Base-by-base conservation (phyloP, 2,113 vertebrate genomes). In the Gnathonemus echidnorhynchus region DNA sequence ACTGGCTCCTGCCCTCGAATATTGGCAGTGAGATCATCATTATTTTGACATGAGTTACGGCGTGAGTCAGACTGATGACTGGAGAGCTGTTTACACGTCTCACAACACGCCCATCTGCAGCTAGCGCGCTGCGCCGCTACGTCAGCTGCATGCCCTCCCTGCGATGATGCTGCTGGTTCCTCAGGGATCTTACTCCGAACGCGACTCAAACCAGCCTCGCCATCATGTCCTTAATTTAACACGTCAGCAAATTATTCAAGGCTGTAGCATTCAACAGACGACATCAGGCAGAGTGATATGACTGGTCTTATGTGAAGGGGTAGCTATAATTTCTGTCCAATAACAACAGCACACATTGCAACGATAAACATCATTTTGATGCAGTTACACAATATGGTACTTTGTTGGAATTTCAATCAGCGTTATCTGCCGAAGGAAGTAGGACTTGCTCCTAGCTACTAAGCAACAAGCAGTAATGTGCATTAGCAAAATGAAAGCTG, bases 41-140 rank as follows among this genome's bases (percentile, higher is more conserved):
- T 80, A 35, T 80, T 80, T 80, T 85, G 83, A 85, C 83, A 48
- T 80, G 74, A 80, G 74, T 80, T 80, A 80, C 35, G 83, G 19
- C 42, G 24, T 46, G 83, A 85, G 83, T 85, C 45, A 45, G 83
- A n/a, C 39, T 85, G 83, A 85, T 42, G 83, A 42, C 83, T 85
- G 83, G 83, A 21, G 42, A 48, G 21, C 83, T 85, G 15, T 24
- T 83, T 83, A 83, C 42, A 83, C 17, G 39, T n/a, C 45, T n/a
- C 45, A 48, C 45, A 48, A n/a, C 83, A 85, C 83, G 3, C 45
- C 83, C 45, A 39, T 48, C 9, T 85, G 83, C 77, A 48, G 45
- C 45, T 85, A 46, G 45, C 3, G 83, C 2, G 17, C 45, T 5
- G 17, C 74, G 5, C 15, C 5, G 45, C 8, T 45, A n/a, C 46